A percentile compares a stretch with the other conserved stretches of the same genome.
Conservation (phyloP, 2,888 invertebrate genomes). For the Nebria brevicollis region DNA sequence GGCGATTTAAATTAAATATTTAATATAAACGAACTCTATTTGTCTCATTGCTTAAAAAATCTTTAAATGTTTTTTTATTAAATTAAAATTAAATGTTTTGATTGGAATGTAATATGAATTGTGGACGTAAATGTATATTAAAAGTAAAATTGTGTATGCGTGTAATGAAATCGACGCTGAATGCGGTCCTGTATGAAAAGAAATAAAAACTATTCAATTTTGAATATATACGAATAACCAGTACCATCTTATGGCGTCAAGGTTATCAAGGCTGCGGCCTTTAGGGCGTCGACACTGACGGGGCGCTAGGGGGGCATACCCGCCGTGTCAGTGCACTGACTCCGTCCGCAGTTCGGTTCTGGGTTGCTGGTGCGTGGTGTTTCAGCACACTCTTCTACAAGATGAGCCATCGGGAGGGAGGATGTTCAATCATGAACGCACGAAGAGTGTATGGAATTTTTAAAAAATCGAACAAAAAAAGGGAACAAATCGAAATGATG, state of each 20-base stretch:
- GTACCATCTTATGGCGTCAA: constrained; percentile 16
- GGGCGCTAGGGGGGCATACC: neutral
- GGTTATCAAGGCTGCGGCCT: constrained; percentile 11
- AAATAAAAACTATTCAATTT: constrained; percentile 2
- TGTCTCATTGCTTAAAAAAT: no score
- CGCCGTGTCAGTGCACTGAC: neutral
- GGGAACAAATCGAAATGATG: no score
- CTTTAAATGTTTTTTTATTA: no score
- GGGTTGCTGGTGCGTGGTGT: neutral
- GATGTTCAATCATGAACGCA: neutral
- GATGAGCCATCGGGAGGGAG: neutral
- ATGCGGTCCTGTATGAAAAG: neutral
- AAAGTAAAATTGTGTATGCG: neutral
- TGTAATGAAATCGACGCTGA: neutral
- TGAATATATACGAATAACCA: constrained; percentile 15
- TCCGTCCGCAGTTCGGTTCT: neutral
- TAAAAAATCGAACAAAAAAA: neutral
- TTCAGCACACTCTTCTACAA: neutral
- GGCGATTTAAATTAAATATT: no score
- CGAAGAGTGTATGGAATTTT: neutral
- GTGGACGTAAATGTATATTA: neutral
- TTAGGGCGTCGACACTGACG: neutral
- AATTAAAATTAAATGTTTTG: no score
- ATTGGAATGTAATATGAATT: no score
- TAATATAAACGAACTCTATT: no score